Base-by-base conservation (phyloP, 2,888 invertebrate genomes). In the Tenthredo distinguenda region DNA sequence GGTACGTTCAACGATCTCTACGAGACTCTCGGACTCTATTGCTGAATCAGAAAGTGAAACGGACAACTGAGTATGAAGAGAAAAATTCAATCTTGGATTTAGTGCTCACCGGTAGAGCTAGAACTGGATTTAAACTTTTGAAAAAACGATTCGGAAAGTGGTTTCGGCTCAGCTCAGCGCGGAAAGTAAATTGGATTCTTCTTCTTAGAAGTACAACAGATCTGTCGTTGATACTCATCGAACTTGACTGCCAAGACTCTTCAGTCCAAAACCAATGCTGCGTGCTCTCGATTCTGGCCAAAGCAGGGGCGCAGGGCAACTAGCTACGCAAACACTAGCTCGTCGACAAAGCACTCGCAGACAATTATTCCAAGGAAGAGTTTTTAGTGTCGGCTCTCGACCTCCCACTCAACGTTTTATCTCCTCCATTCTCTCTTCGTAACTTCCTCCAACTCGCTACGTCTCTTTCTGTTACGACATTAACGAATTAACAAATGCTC, bases 331-430 rank as follows among this genome's bases (percentile, higher is more conserved):
- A 68, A 68, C 68, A 34, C 31, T 68, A 34, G 5, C 68, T 34
- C 6, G 34, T 26, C 34, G 18, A 34, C 68, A 34, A 18, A 6
- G 34, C 34, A 34, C 68, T 68, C 68, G 68, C 68, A 7, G 34
- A 18, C 68, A 68, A 34, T 68, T 68, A 68, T 68, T 34, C 34
- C 18, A 34, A 68, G 68, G 15, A 68, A 68, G 26, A 68, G 68
- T 68, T 34, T 68, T 68, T 68, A 34, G 68, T 34, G 34, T 34
- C 7, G 34, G 34, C 31, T 34, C 68, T 34, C 68, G 15, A 18
- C 68, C 18, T 68, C 34, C 34, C 68, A 18, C 6, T 34, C 68
- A 26, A 12, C 68, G 6, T 62, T 62, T 62, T 12, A 62, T 62
- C 62, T 21, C 62, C 62, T 62, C 26, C 10, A 21, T 62, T 62